These are phyloP conservation scores for Rhombomys opimus DNA, from an alignment of 2,113 vertebrate genomes.

Conservation along the genomic window DNA sequence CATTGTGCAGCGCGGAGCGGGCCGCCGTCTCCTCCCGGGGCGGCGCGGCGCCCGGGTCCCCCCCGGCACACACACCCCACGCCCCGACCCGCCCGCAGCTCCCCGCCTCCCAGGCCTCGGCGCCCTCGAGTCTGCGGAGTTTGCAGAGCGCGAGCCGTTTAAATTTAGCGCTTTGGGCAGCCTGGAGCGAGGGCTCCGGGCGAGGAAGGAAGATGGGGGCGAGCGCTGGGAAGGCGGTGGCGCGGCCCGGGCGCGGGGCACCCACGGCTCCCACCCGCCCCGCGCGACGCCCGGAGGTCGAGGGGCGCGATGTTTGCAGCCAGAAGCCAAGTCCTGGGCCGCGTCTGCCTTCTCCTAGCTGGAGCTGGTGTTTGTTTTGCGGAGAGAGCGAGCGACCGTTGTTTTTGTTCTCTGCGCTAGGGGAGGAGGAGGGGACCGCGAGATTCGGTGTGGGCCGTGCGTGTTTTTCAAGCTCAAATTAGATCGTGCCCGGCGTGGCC, in stretches of 20 bases:
- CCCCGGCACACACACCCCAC: neutral
- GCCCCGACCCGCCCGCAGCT: conserved; percentile 36
- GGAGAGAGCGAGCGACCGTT: conserved; percentile 19
- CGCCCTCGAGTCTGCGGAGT: conserved; percentile 80
- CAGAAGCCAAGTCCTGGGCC: conserved; percentile 27
- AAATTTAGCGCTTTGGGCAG: conserved; percentile 83
- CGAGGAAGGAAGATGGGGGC: conserved; percentile 79
- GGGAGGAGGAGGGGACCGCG: neutral
- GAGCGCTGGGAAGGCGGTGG: conserved; percentile 85
- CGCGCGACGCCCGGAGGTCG: neutral
- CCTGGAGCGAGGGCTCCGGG: conserved; percentile 70
- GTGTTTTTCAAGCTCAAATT: neutral
- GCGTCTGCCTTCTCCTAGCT: neutral
- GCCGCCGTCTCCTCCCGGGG: conserved; percentile 71
- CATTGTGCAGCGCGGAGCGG: conserved; percentile 81
- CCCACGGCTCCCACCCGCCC: neutral
- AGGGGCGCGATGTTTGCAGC: neutral
- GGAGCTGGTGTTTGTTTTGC: conserved; percentile 49
- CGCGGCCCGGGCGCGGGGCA: neutral
- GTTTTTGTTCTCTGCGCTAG: conserved; percentile 75
- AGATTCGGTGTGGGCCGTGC: neutral
- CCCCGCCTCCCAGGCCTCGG: conserved; percentile 79
- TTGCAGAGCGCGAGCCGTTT: conserved; percentile 79
- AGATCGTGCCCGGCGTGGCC: conserved; percentile 23
- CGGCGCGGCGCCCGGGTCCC: conserved; percentile 55